Base-by-base conservation (phyloP, 2,888 invertebrate genomes). In the Tetragnatha montana region DNA sequence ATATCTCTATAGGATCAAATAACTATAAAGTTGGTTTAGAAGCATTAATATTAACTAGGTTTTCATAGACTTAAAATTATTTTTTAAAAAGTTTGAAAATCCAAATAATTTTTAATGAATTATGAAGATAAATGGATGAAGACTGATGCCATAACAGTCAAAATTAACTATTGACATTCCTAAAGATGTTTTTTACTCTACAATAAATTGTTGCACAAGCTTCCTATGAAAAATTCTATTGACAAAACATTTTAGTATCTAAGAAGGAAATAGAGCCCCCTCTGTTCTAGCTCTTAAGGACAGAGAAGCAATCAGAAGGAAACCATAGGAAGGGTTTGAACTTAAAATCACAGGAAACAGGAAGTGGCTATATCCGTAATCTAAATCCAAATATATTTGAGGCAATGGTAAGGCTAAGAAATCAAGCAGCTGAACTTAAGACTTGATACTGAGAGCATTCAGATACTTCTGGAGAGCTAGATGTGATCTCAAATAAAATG, bases 281-380 rank as follows among this genome's bases (percentile, higher is more conserved):
- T 70, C 50, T 60, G 60, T 21, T 75, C 74, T 81, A 81, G 21
- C 69, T n/a, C 74, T 22, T 35, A 50, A 71, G 71, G 50, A 88
- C 21, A 79, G 71, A 88, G 79, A 51, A 71, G 71, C 73, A 88
- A 82, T 83, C 68, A 79, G 71, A 73, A 89, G 89, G 89, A 89
- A 89, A 73, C 85, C 75, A 78, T 68, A 51, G 82, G 81, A 81
- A 85, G 84, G 85, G 85, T 85, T 89, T 85, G 89, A 84, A 81
- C 85, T 89, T 89, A 85, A 85, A 82, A 85, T 70, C 51, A 85
- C 89, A 89, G 89, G 89, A 89, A 89, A 84, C 89, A 89, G 89
- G 89, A 89, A 89, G 68, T 81, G 47, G 78, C 89, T 85, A 84
- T 88, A 83, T 88, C 88, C 83, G 89, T 85, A 76, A 89, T 85